phyloP scores from a whole-genome alignment of 2,797 vertebrate genomes.

The Alectoris magna region DNA sequence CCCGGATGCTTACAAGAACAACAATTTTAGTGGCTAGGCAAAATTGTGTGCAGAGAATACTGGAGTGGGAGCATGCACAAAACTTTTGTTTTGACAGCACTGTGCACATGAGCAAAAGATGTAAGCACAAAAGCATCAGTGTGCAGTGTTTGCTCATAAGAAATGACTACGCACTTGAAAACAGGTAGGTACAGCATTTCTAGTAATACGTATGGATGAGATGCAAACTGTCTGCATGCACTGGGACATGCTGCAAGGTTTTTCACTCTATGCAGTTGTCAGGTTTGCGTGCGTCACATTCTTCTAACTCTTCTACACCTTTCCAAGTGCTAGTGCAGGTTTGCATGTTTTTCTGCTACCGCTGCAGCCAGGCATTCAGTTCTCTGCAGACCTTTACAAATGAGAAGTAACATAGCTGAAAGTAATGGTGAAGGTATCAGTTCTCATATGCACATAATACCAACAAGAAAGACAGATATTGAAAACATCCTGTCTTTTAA shows the following conservation, averaged over 20 bases:
- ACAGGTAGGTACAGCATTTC: background rate
- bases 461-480: background rate
- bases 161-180: background rate
- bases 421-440: background rate
- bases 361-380: background rate
- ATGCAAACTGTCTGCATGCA: accelerated
- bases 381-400: background rate
- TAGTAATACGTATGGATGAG: background rate
- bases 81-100: background rate
- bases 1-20: background rate
- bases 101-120: background rate
- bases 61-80: background rate
- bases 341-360: background rate
- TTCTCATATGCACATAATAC: background rate
- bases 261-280: accelerated
- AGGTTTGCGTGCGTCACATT: background rate
- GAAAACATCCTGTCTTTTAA: background rate
- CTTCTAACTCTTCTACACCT: background rate
- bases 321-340: background rate
- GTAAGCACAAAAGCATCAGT: background rate
- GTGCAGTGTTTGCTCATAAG: background rate
- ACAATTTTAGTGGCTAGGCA: background rate
- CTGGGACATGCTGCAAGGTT: background rate
- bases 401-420: background rate
- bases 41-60: background rate